Evolutionary conservation across 2,113 vertebrate species (phyloP).

Genomic region (Solea solea): DNA sequence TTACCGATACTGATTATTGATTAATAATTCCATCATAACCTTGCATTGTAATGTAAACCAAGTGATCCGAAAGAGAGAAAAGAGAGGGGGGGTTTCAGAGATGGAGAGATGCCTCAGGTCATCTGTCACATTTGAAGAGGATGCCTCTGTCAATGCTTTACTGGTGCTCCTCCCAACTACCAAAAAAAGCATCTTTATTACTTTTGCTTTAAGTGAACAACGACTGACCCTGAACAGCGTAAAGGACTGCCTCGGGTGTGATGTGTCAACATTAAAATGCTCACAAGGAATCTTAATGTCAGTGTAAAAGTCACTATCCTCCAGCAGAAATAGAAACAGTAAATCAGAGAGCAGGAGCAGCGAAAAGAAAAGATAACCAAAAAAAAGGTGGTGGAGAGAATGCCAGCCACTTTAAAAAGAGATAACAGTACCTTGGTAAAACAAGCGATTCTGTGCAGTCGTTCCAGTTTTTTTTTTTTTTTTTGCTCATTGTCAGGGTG

Average conservation of each 20-base stretch:
- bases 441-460: slow-evolving; percentile 4
- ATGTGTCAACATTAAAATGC: slow-evolving; percentile 7
- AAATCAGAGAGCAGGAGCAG: neutral
- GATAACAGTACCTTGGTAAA: slow-evolving; percentile 27
- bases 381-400: neutral
- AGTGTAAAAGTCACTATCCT: neutral
- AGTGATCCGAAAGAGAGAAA: no score
- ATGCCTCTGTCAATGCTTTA: no score
- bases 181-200: no score
- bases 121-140: no score
- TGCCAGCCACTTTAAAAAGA: slow-evolving; percentile 10
- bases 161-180: no score
- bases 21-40: no score
- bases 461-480: slow-evolving; percentile 19
- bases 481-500: slow-evolving; percentile 51
- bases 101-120: no score
- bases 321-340: neutral
- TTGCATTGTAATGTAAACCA: no score
- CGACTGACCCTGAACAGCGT: neutral
- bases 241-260: neutral
- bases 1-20: no score
- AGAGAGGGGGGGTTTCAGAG: no score
- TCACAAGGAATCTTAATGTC: neutral
- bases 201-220: neutral
- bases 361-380: neutral